Evolutionary conservation across 2,888 invertebrate genomes (phyloP), one percentile per base, ranked within the genome.

Genomic region (Lochmaea capreae): DNA sequence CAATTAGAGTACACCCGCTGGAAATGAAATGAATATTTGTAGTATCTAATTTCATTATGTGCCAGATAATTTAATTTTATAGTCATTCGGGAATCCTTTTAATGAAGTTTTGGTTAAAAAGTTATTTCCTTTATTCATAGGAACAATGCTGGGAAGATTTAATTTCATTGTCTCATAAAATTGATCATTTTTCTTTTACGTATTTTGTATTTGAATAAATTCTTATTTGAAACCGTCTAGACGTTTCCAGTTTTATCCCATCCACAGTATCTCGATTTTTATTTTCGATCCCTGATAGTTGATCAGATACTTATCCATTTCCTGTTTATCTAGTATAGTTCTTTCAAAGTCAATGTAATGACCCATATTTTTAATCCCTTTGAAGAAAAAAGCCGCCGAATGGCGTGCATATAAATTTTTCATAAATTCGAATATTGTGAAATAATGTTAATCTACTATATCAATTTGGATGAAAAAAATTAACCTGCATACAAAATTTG

Each of bases 31-130:
- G n/a, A 54, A 54, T 54, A 54, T 54, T 54, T 54, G 54, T 16
- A 54, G 54, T 54, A 8, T 54, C 54, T 54, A 54, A 54, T 54
- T 54, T 54, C 54, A 54, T 54, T 54, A 16, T 18, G 54, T 18
- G 54, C 16, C 54, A 18, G 54, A 54, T 54, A 54, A 54, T 54
- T 54, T 54, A 54, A 54, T 54, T 54, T 54, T 54, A 54, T 54
- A 54, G 54, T 18, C 54, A 18, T 16, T 2, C 18, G 16, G 54
- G 54, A 54, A 16, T 18, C 16, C 18, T 3, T 16, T 10, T 18
- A 16, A 54, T 54, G 8, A 54, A 54, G 10, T 18, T 54, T 54
- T 16, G 11, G 54, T 10, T 54, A 54, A 54, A 54, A 54, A 54
- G 3, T 12, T 46, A 46, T 46, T 46, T 11, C 2, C 46, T 11